A percentile compares a stretch with the other conserved stretches of the same genome.
phyloP scores from a whole-genome alignment of 2,888 invertebrate species.

The Drosophila hamatofila region DNA sequence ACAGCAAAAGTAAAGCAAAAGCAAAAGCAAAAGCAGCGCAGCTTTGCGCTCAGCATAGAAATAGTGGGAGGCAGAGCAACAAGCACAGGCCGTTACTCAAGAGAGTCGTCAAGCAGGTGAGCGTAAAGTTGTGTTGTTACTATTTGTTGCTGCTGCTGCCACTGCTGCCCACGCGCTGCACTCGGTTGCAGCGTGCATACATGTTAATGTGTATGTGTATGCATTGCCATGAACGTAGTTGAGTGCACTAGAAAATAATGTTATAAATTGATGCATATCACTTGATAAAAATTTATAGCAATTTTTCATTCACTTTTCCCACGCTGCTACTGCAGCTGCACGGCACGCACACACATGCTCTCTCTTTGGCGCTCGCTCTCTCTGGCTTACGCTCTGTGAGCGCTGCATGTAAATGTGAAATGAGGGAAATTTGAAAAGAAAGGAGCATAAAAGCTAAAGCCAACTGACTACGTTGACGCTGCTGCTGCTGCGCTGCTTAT shows the following conservation, averaged over 20 bases:
- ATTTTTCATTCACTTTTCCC: conserved; percentile 75
- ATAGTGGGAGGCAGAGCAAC: conserved; percentile 63
- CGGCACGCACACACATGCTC: conserved; percentile 10
- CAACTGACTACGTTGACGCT: conserved; percentile 48
- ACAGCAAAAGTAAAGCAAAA: conserved; percentile 7
- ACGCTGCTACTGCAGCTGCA: conserved; percentile 47
- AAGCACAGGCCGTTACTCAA: conserved; percentile 38
- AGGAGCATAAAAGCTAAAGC: conserved; percentile 59
- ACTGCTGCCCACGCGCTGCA: conserved; percentile 50
- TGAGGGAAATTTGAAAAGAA: conserved; percentile 53
- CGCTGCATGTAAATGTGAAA: conserved; percentile 45
- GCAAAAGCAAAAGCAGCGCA: conserved; percentile 14
- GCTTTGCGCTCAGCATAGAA: conserved; percentile 36
- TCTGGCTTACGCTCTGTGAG: conserved; percentile 10
- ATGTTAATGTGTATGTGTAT: conserved; percentile 1
- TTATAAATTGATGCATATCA: conserved; percentile 54
- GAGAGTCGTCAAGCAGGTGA: conserved; percentile 54
- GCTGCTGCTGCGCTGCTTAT: conserved; percentile 61
- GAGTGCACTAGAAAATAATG: conserved; percentile 20
- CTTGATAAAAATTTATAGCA: conserved; percentile 43
- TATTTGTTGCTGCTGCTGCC: conserved; percentile 12
- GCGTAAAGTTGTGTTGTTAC: conserved; percentile 28
- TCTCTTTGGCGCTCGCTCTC: conserved; percentile 17
- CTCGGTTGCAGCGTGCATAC: conserved; percentile 21
- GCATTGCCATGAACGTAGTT: neutral